Base-by-base conservation (phyloP, 1,140 invertebrate genomes). In the Papilio aristodemus region DNA sequence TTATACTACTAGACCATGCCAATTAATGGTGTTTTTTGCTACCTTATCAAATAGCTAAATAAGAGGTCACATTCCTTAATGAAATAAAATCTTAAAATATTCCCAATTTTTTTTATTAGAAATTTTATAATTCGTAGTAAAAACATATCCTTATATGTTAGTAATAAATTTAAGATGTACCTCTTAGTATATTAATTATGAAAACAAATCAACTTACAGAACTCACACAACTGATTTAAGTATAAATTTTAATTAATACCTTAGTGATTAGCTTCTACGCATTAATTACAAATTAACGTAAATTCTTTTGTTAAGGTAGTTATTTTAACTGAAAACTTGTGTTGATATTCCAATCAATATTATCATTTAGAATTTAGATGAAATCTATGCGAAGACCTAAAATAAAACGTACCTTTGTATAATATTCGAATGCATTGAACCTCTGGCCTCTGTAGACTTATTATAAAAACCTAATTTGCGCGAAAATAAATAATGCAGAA, bases 401-500 rank as follows among this genome's bases (percentile, higher is more conserved):
- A 59, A 59, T n/a, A 36, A 17, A 57, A 27, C 25, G 19, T 59
- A n/a, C 14, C 27, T 32, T 32, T 14, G 1, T 9, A n/a, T 32
- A 14, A 39, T 13, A 27, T 37, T 41, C 13, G 36, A 22, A 64
- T n/a, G 13, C 38, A 43, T 4, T 39, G 13, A 19, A 66, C 46
- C 5, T 38, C 3, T 66, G 37, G 50, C 60, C 32, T 32, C 57
- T 5, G 41, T 43, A 54, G 17, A 69, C 32, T 62, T 71, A 54
- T 43, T 27, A 50, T 19, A 32, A 66, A 66, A 41, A 66, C 27
- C n/a, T 36, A 66, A 66, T 74, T 75, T 77, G 73, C 71, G 72
- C 71, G 75, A 79, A 77, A 78, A 81, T 79, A 73, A 71, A 77
- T 77, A 78, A 76, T 71, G 70, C 69, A 72, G 62, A 78, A 68